Evolutionary conservation across 2,888 invertebrate genomes (phyloP).

Genomic region (Limnephilus marmoratus): DNA sequence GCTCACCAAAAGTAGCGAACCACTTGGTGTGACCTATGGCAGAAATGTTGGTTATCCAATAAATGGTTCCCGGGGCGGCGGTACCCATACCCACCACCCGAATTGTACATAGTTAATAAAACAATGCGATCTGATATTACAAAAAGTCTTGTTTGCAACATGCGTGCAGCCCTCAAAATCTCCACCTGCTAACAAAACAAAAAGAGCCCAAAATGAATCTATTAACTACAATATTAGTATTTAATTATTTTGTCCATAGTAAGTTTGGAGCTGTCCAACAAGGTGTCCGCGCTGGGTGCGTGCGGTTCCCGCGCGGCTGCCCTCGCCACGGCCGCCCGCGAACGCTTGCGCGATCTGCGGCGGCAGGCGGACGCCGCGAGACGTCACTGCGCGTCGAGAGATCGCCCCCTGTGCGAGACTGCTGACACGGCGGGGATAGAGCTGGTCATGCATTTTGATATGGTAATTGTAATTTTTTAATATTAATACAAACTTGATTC

Average conservation of each 20-base stretch:
- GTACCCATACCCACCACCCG: too few relatives aligned
- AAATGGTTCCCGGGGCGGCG: too few relatives aligned
- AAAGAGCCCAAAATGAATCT: too few relatives aligned
- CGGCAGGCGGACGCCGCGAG: slow-evolving; percentile 79
- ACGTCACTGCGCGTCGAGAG: slow-evolving; percentile 83
- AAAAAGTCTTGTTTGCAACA: too few relatives aligned
- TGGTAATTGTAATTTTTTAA: slow-evolving; percentile 72
- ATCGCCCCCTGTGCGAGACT: slow-evolving; percentile 86
- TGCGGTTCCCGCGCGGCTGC: slow-evolving; percentile 78
- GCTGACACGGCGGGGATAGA: slow-evolving; percentile 84
- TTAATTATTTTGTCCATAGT: slow-evolving; percentile 72
- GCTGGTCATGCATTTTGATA: slow-evolving; percentile 79
- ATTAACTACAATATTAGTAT: slow-evolving; percentile 62
- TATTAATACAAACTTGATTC: not conserved
- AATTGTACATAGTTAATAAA: too few relatives aligned
- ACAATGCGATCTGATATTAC: too few relatives aligned
- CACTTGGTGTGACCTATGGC: too few relatives aligned
- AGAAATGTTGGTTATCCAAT: too few relatives aligned
- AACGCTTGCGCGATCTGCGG: slow-evolving; percentile 79
- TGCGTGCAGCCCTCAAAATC: too few relatives aligned
- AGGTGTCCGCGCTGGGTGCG: slow-evolving; percentile 78
- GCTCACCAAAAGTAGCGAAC: too few relatives aligned
- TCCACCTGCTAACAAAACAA: too few relatives aligned
- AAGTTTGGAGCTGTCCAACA: slow-evolving; percentile 77
- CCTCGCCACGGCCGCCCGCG: slow-evolving; percentile 77